Evolutionary conservation across 2,797 vertebrate genomes (phyloP), one percentile per base, ranked within the genome.

Genomic region (Vultur gryphus): DNA sequence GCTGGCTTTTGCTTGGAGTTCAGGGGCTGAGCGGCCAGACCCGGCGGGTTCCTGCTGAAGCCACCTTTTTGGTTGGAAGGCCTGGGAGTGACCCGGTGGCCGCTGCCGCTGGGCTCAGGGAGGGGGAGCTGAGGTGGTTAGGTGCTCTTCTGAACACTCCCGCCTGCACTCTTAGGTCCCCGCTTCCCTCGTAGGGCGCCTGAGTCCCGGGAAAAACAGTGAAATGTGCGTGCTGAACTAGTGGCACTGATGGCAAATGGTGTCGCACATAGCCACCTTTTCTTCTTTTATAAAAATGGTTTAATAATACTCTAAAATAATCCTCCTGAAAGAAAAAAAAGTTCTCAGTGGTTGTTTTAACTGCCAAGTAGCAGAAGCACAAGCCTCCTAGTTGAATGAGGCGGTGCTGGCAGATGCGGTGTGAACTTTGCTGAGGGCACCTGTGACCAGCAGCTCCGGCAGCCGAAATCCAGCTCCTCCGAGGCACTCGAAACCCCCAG

Each of bases 331-430:
- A 44, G 33, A 5, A 35, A 13, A 28, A 6, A 17, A 7, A 16
- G 35, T 5, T 65, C 37, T 20, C 1, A 39, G 29, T 24, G 35
- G 7, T 8, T 33, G 33, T 43, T 61, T 23, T 4, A 33, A 6
- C 52, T 5, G 51, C 31, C 19, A 1, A 6, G 46, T 11, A 19
- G 8, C 17, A 4, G 1, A 0, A 6, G 1, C 11, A 9, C 1
- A 7, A 82, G 51, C 26, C 19, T 11, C 21, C n/a, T 7, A 16
- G 44, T 5, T 4, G 58, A 15, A 9, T 3, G 20, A 10, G 28
- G 35, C 52, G 5, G 33, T 16, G 57, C 51, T 10, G 54, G 48
- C 6, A 5, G 11, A 8, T 6, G 0, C 5, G 3, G 10, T 2
- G 15, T 28, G 65, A 41, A 24, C 43, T 12, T 10, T 24, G 49